These are phyloP conservation scores for Neoniphon sammara DNA, from an alignment of 2,797 vertebrate genomes.

Conservation along the genomic window DNA sequence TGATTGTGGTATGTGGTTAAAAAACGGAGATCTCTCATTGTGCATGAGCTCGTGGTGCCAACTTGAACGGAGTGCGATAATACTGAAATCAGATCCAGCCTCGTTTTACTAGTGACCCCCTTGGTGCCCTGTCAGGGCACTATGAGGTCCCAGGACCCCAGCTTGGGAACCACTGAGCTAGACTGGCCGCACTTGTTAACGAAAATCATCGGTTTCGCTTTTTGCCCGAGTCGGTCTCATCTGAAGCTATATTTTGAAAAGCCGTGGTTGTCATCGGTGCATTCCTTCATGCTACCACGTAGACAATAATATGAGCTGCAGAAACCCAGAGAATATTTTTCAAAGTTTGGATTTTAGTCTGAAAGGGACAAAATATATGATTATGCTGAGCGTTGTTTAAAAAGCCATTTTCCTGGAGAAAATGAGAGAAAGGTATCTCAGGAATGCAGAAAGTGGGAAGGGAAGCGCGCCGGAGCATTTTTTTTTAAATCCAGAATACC, in stretches of 20 bases:
- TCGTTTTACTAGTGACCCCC: no score
- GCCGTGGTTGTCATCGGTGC: neutral
- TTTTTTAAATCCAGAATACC: constrained; percentile 58
- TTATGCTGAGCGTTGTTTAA: constrained; percentile 7
- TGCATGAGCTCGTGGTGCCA: neutral
- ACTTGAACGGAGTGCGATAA: neutral
- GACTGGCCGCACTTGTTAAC: constrained; percentile 56
- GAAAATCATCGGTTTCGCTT: neutral
- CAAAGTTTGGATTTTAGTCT: neutral
- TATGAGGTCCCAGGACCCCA: neutral
- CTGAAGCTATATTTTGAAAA: constrained; percentile 1
- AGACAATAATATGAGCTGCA: neutral
- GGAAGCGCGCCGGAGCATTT: constrained; percentile 51
- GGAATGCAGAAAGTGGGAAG: constrained; percentile 78
- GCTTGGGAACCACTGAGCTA: constrained; percentile 38
- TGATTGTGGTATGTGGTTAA: neutral
- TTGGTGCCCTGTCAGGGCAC: no score
- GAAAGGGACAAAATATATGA: neutral
- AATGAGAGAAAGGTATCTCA: constrained; percentile 62
- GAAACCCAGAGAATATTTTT: neutral
- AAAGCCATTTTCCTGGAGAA: constrained; percentile 37
- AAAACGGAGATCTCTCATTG: neutral
- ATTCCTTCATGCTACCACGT: constrained; percentile 19
- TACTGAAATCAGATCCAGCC: no score
- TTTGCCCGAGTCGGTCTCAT: neutral